phyloP scores from a whole-genome alignment of 2,797 vertebrate species.

The Myotis findleyi region DNA sequence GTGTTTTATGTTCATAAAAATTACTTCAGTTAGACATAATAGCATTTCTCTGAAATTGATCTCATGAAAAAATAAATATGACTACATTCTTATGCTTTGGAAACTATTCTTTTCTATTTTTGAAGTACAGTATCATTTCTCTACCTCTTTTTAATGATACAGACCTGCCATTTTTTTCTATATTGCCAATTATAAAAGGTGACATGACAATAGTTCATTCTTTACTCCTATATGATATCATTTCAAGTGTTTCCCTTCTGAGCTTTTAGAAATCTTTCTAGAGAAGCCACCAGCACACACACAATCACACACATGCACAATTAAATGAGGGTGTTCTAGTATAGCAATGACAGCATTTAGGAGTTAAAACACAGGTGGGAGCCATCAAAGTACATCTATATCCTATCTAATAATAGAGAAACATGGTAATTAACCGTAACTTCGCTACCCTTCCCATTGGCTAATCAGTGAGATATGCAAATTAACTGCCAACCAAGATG shows the following conservation, averaged over 20 bases:
- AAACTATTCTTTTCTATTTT: background rate
- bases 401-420: too few relatives aligned
- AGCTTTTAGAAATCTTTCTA: background rate
- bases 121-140: background rate
- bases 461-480: too few relatives aligned
- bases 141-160: background rate
- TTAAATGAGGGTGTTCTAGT: background rate
- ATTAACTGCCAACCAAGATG: too few relatives aligned
- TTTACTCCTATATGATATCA: background rate
- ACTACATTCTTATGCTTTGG: background rate
- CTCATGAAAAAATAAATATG: constrained; percentile 39
- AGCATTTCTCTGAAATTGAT: constrained; percentile 39
- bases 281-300: background rate
- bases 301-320: background rate
- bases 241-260: background rate
- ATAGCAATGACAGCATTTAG: background rate
- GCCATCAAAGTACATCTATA: background rate
- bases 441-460: too few relatives aligned
- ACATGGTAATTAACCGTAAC: too few relatives aligned
- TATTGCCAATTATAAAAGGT: background rate
- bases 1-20: constrained; percentile 60
- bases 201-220: background rate
- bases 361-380: background rate
- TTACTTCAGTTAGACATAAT: background rate
- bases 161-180: background rate